Percentiles rank a stretch among this genome's conserved stretches.
These are phyloP conservation scores for Caenorhabditis panamensis DNA, from an alignment of 2,888 invertebrate species.

Conservation along the genomic window DNA sequence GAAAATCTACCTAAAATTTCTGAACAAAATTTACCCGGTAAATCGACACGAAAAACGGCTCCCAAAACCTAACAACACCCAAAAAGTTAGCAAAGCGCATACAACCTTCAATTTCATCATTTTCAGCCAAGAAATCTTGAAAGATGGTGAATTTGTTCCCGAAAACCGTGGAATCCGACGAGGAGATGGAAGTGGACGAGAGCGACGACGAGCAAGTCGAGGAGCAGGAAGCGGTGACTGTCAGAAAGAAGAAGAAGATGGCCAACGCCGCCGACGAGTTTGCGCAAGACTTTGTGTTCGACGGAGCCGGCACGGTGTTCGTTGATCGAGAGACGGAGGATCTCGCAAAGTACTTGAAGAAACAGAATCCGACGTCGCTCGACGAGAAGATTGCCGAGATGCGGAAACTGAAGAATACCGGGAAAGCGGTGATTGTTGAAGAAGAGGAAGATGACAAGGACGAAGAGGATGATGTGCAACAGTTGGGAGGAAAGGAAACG, in stretches of 20 bases:
- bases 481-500: slow-evolving; percentile 70
- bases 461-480: slow-evolving; percentile 71
- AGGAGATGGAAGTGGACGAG: slow-evolving; percentile 67
- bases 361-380: slow-evolving; percentile 71
- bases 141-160: slow-evolving; percentile 67
- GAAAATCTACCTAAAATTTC: too few relatives aligned
- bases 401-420: slow-evolving; percentile 66
- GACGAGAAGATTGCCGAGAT: slow-evolving; percentile 78
- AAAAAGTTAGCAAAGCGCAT: too few relatives aligned
- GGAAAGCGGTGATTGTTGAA: slow-evolving; percentile 63
- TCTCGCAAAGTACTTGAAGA: slow-evolving; percentile 74
- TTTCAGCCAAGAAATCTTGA: neutral
- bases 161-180: slow-evolving; percentile 71
- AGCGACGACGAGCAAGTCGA: slow-evolving; percentile 66
- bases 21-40: too few relatives aligned
- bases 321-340: slow-evolving; percentile 68
- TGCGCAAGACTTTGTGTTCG: slow-evolving; percentile 70
- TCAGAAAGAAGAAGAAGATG: slow-evolving; percentile 73
- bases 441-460: slow-evolving; percentile 45
- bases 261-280: slow-evolving; percentile 72
- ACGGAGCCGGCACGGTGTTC: slow-evolving; percentile 38
- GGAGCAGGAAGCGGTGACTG: slow-evolving; percentile 69
- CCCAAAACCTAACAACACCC: too few relatives aligned
- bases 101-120: neutral
- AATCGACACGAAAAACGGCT: too few relatives aligned